These are phyloP conservation scores for Leucopsar rothschildi DNA, from an alignment of 2,113 vertebrate species.

Conservation along the genomic window DNA sequence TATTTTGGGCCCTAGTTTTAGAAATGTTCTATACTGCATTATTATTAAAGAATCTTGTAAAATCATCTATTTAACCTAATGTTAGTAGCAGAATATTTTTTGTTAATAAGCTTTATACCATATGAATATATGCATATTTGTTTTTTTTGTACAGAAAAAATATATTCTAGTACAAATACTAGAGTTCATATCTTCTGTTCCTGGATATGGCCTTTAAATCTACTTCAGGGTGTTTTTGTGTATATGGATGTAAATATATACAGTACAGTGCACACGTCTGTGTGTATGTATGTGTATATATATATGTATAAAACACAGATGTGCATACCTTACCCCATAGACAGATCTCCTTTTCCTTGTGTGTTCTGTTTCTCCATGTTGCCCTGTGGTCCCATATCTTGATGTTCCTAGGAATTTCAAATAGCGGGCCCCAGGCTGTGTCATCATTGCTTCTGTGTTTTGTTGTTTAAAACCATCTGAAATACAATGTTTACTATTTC, in stretches of 20 bases:
- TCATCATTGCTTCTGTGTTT: slow-evolving; percentile 7
- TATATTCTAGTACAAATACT: slow-evolving; percentile 72
- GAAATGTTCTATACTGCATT: slow-evolving; percentile 70
- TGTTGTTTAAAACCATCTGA: slow-evolving; percentile 18
- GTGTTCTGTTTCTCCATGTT: slow-evolving; percentile 29
- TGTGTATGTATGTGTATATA: slow-evolving; percentile 69
- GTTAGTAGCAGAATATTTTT: slow-evolving; percentile 70
- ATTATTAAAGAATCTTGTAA: slow-evolving; percentile 63
- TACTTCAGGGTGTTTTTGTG: slow-evolving; percentile 78
- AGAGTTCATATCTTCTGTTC: slow-evolving; percentile 71
- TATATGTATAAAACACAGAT: slow-evolving; percentile 69
- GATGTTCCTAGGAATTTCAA: slow-evolving; percentile 10
- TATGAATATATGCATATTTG: slow-evolving; percentile 74
- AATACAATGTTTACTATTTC: neutral
- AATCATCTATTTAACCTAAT: slow-evolving; percentile 69
- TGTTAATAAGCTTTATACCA: slow-evolving; percentile 74
- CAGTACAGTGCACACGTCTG: slow-evolving; percentile 66
- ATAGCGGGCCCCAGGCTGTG: neutral
- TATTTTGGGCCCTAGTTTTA: slow-evolving; percentile 70
- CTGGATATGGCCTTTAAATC: slow-evolving; percentile 75
- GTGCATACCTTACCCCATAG: slow-evolving; percentile 61
- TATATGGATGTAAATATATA: slow-evolving; percentile 78
- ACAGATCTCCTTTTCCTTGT: slow-evolving; percentile 43
- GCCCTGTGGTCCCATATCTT: neutral
- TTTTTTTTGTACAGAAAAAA: slow-evolving; percentile 67